Evolutionary conservation across 1,140 invertebrate genomes (phyloP).

Genomic region (Stegodyphus mimosarum): DNA sequence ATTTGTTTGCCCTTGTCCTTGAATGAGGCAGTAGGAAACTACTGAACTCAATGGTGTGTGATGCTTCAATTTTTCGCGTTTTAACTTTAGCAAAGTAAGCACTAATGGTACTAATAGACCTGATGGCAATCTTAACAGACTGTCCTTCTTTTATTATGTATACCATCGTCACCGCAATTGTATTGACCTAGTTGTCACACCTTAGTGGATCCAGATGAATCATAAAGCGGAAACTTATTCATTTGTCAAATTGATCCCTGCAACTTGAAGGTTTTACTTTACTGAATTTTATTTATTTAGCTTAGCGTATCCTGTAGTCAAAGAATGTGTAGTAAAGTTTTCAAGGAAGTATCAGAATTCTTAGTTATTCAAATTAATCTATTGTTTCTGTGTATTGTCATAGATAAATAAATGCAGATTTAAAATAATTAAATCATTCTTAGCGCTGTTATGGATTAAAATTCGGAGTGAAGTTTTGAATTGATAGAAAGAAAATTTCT

Average conservation of each 20-base stretch:
- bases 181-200: conserved; percentile 27
- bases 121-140: background rate
- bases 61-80: background rate
- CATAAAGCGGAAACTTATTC: conserved; percentile 21
- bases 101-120: background rate
- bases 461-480: too few relatives aligned
- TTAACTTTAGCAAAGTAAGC: conserved; percentile 3
- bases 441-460: too few relatives aligned
- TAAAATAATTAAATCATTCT: too few relatives aligned
- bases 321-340: background rate
- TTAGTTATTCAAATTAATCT: background rate
- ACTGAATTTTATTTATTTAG: background rate
- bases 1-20: too few relatives aligned
- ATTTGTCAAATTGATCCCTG: background rate
- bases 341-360: background rate
- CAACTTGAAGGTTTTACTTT: background rate
- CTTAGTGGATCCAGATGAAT: conserved; percentile 3
- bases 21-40: too few relatives aligned
- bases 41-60: too few relatives aligned
- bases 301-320: background rate
- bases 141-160: conserved; percentile 29
- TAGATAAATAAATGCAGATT: too few relatives aligned
- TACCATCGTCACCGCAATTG: background rate
- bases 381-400: too few relatives aligned
- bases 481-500: too few relatives aligned